Evolutionary conservation across 2,113 vertebrate genomes (phyloP).

Genomic region (Chinchilla lanigera): DNA sequence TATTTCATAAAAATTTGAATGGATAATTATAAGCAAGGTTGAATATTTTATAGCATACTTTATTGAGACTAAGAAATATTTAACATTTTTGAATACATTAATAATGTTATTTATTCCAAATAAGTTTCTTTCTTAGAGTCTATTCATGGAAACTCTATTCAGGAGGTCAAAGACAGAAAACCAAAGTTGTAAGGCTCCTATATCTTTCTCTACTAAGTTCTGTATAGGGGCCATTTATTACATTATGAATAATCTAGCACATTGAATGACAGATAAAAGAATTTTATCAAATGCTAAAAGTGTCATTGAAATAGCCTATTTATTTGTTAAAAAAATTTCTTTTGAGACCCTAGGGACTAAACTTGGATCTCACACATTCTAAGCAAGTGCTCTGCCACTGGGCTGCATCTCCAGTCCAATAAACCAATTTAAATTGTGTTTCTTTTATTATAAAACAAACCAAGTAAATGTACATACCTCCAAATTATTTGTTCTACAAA

Average conservation of each 20-base stretch:
- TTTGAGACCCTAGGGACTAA: background rate
- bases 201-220: background rate
- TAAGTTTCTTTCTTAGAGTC: background rate
- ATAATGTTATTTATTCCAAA: background rate
- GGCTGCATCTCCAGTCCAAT: background rate
- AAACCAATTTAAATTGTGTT: background rate
- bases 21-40: background rate
- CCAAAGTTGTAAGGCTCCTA: background rate
- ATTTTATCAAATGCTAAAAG: background rate
- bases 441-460: background rate
- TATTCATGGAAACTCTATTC: background rate
- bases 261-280: background rate
- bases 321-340: background rate
- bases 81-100: background rate
- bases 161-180: background rate
- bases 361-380: background rate
- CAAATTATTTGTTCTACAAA: background rate
- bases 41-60: background rate
- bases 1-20: background rate
- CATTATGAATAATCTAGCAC: background rate
- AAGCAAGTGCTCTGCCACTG: background rate
- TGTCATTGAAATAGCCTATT: background rate
- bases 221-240: background rate
- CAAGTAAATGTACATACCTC: background rate
- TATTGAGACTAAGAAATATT: background rate